These are phyloP conservation scores for Drosophila longiperda DNA, from an alignment of 2,888 invertebrate genomes.

Conservation along the genomic window DNA sequence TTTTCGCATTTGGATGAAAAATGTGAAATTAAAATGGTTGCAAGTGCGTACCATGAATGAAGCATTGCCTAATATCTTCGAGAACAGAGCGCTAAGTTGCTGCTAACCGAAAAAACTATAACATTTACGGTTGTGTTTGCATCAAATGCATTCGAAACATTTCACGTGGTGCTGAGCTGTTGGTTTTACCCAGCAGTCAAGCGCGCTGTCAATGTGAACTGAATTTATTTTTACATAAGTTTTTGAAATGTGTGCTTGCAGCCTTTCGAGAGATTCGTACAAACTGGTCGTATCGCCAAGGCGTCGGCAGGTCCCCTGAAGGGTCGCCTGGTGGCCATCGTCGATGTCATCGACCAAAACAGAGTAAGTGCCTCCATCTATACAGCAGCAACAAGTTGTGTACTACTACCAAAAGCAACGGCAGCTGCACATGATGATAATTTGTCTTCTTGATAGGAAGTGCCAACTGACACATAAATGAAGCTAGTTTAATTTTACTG, in stretches of 20 bases:
- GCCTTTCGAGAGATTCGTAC: slow-evolving; percentile 97
- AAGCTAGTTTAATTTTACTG: slow-evolving; percentile 85
- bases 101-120: slow-evolving; percentile 7
- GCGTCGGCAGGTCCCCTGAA: slow-evolving; percentile 95
- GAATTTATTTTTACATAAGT: slow-evolving; percentile 22
- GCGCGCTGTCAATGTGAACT: slow-evolving; percentile 25
- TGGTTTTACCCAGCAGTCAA: slow-evolving; percentile 15
- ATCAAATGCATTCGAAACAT: slow-evolving; percentile 29
- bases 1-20: slow-evolving; percentile 64
- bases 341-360: slow-evolving; percentile 99
- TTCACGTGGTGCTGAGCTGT: slow-evolving; percentile 56
- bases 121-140: slow-evolving; percentile 4
- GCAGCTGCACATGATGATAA: slow-evolving; percentile 85
- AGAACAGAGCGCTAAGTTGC: slow-evolving; percentile 7
- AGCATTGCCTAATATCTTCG: slow-evolving; percentile 29
- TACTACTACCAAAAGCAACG: slow-evolving; percentile 4
- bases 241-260: slow-evolving; percentile 78
- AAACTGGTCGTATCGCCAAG: slow-evolving; percentile 98
- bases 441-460: slow-evolving; percentile 89
- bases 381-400: slow-evolving; percentile 9
- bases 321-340: slow-evolving; percentile 97
- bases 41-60: slow-evolving; percentile 51
- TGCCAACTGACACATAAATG: slow-evolving; percentile 90
- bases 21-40: slow-evolving; percentile 65
- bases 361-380: slow-evolving; percentile 87